Evolutionary conservation across 2,797 vertebrate species (phyloP).

Genomic region (Psittacula derbiana): DNA sequence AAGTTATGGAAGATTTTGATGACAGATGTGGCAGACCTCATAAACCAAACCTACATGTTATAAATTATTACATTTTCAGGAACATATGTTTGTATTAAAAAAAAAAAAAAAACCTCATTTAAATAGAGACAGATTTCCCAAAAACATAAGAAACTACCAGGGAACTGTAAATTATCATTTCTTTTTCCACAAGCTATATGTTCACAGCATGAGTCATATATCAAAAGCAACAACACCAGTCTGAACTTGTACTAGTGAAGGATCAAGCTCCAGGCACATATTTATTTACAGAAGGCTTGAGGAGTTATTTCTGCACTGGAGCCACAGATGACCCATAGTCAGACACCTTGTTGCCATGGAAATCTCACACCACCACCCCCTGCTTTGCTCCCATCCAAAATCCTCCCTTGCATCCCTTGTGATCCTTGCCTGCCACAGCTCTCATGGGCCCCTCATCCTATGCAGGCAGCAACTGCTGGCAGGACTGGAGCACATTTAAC

Average conservation of each 20-base stretch:
- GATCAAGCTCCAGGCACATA: conserved; percentile 4
- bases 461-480: background rate
- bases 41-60: conserved; percentile 55
- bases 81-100: background rate
- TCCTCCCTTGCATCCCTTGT: background rate
- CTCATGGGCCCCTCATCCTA: background rate
- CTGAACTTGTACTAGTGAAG: background rate
- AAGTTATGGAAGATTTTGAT: conserved; percentile 54
- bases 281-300: conserved; percentile 13
- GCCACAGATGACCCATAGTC: background rate
- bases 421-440: background rate
- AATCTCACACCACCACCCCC: background rate
- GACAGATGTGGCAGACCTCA: conserved; percentile 47
- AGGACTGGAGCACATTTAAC: background rate
- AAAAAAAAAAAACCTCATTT: background rate
- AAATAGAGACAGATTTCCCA: background rate
- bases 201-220: conserved; percentile 24
- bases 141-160: background rate
- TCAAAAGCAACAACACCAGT: background rate
- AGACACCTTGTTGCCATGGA: conserved; percentile 46
- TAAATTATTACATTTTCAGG: conserved; percentile 54
- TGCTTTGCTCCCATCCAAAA: background rate
- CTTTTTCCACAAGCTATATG: background rate
- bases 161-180: background rate
- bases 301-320: conserved; percentile 38